Evolutionary conservation across 1,140 invertebrate species (phyloP).

Genomic region (Drosophila setifemur): DNA sequence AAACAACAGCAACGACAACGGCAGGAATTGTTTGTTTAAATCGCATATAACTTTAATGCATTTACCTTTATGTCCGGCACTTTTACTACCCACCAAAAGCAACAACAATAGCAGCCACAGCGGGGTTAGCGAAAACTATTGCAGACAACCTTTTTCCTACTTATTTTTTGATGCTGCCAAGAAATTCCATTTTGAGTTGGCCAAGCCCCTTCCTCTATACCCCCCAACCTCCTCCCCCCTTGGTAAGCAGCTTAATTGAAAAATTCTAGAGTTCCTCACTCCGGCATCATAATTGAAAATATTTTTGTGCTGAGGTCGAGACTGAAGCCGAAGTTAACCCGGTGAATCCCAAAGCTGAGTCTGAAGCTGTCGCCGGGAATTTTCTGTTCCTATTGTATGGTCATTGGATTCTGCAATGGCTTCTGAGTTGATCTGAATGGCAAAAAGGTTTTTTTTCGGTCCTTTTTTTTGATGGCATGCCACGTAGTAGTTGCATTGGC

Average conservation of each 20-base stretch:
- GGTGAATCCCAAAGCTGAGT: slow-evolving; percentile 8
- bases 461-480: no score
- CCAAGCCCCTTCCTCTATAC: slow-evolving; percentile 17
- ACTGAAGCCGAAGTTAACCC: slow-evolving; percentile 19
- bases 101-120: slow-evolving; percentile 28
- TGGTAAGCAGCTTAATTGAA: slow-evolving; percentile 69
- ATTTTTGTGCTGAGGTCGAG: slow-evolving; percentile 61
- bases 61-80: slow-evolving; percentile 77
- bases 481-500: no score
- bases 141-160: slow-evolving; percentile 51
- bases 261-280: slow-evolving; percentile 75
- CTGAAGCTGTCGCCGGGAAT: slow-evolving; percentile 51
- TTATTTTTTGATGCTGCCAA: slow-evolving; percentile 45
- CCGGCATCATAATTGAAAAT: slow-evolving; percentile 76
- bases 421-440: not conserved
- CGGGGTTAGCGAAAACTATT: slow-evolving; percentile 28
- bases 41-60: slow-evolving; percentile 77
- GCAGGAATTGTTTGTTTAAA: slow-evolving; percentile 64
- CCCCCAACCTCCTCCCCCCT: not conserved
- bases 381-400: slow-evolving; percentile 58
- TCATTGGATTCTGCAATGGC: slow-evolving; percentile 37
- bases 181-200: slow-evolving; percentile 63
- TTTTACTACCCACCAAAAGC: slow-evolving; percentile 58
- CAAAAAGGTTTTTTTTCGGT: not conserved
- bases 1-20: slow-evolving; percentile 20